Conservation (phyloP, 2,888 invertebrate species). For the Zaprionus bogoriensis region DNA sequence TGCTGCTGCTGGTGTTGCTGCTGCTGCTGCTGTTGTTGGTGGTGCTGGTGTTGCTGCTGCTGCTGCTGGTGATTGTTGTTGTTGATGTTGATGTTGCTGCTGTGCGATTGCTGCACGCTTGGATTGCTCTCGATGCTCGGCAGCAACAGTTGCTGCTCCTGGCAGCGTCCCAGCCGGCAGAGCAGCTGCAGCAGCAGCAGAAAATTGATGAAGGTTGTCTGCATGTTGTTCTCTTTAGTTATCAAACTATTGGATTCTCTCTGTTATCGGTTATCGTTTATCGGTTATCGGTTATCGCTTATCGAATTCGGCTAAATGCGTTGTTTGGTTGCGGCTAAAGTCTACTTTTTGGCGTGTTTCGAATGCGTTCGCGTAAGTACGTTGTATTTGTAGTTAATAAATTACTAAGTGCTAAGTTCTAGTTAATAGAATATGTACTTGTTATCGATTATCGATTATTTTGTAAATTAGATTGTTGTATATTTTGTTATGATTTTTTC, state of each 20-base stretch:
- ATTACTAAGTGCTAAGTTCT: constrained; percentile 62
- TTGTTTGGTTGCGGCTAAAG: constrained; percentile 34
- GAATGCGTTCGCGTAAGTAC: constrained; percentile 58
- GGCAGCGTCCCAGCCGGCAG: constrained; percentile 46
- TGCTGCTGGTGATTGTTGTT: constrained; percentile 28
- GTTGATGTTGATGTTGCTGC: constrained; percentile 35
- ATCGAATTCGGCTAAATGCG: constrained; percentile 36
- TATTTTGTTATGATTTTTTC: neutral
- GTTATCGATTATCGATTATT: constrained; percentile 12
- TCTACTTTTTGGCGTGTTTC: constrained; percentile 75
- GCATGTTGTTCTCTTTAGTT: constrained; percentile 29
- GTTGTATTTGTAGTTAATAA: constrained; percentile 68
- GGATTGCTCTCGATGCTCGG: constrained; percentile 43
- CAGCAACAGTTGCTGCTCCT: constrained; percentile 55
- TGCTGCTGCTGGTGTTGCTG: constrained; percentile 41
- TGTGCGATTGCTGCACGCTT: constrained; percentile 28
- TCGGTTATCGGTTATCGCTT: neutral
- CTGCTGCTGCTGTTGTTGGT: constrained; percentile 35
- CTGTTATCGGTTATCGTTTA: constrained; percentile 12
- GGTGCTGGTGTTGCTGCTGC: constrained; percentile 26
- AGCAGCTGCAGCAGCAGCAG: constrained; percentile 46
- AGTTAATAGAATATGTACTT: constrained; percentile 29
- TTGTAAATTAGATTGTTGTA: neutral
- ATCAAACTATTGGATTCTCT: neutral
- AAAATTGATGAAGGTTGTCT: constrained; percentile 32